Evolutionary conservation across 2,888 invertebrate species (phyloP).

Genomic region (Oasisia sp.): DNA sequence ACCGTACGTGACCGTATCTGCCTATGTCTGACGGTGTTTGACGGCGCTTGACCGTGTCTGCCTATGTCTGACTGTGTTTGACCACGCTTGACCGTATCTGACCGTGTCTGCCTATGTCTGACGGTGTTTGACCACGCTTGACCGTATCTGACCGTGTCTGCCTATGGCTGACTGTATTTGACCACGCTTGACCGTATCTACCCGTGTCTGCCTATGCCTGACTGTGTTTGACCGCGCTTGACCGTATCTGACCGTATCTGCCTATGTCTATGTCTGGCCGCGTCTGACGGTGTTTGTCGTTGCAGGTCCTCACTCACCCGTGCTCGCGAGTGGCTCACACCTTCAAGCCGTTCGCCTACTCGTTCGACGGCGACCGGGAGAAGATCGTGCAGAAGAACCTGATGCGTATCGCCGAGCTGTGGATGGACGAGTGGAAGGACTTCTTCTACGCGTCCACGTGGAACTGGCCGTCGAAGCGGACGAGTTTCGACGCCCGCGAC

Average conservation of each 20-base stretch:
- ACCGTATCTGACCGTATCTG: neutral
- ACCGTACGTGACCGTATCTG: neutral
- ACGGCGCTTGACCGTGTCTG: too few relatives aligned
- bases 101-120: too few relatives aligned
- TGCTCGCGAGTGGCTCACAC: slow-evolving; percentile 48
- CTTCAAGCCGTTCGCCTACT: slow-evolving; percentile 48
- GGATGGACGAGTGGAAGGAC: slow-evolving; percentile 48
- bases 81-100: too few relatives aligned
- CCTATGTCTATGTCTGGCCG: neutral
- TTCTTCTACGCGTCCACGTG: slow-evolving; percentile 47
- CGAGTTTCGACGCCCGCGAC: slow-evolving; percentile 40
- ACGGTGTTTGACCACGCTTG: too few relatives aligned
- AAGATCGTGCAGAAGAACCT: slow-evolving; percentile 48
- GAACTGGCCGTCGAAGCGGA: slow-evolving; percentile 42
- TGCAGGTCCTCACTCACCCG: slow-evolving; percentile 45
- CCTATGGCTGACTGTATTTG: too few relatives aligned
- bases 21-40: too few relatives aligned
- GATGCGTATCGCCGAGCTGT: slow-evolving; percentile 47
- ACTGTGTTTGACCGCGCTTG: neutral
- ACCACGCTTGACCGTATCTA: too few relatives aligned
- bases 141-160: too few relatives aligned
- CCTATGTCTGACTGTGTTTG: too few relatives aligned
- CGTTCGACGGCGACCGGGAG: slow-evolving; percentile 47
- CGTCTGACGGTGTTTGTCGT: neutral
- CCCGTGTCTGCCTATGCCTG: neutral